Evolutionary conservation across 2,888 invertebrate species (phyloP).

Genomic region (Latheticus oryzae): DNA sequence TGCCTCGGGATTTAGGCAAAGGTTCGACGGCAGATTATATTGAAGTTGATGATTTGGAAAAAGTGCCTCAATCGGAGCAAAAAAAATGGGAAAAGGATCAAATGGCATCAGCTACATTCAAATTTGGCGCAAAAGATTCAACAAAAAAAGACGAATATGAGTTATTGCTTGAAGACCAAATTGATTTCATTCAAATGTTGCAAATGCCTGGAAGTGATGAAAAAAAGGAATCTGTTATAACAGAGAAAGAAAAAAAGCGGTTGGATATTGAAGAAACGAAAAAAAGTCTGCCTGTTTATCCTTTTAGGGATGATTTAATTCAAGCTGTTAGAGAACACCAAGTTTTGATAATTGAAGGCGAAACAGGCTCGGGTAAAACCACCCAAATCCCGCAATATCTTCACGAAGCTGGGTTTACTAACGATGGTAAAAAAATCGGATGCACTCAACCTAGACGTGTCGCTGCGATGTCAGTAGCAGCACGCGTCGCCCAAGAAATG

Average conservation of each 20-base stretch:
- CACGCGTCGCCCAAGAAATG: slow-evolving; percentile 98
- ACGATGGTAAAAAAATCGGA: slow-evolving; percentile 80
- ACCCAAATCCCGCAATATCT: slow-evolving; percentile 99
- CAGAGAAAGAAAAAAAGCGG: slow-evolving; percentile 78
- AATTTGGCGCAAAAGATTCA: slow-evolving; percentile 93
- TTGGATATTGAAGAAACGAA: slow-evolving; percentile 92
- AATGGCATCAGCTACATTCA: slow-evolving; percentile 90
- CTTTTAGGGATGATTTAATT: slow-evolving; percentile 89
- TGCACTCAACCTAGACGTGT: slow-evolving; percentile 98
- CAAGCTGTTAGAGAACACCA: slow-evolving; percentile 91
- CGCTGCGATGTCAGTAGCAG: slow-evolving; percentile 99
- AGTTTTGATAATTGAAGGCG: slow-evolving; percentile 94
- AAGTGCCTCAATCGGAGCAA: slow-evolving; percentile 84
- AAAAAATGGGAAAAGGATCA: slow-evolving; percentile 98
- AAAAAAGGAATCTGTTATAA: slow-evolving; percentile 72
- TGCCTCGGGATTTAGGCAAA: slow-evolving; percentile 90
- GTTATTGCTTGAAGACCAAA: slow-evolving; percentile 93
- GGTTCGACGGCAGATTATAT: slow-evolving; percentile 79
- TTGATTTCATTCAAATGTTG: slow-evolving; percentile 95
- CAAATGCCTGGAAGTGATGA: slow-evolving; percentile 76
- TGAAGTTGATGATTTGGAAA: slow-evolving; percentile 89
- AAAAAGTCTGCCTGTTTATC: slow-evolving; percentile 92
- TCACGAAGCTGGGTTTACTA: slow-evolving; percentile 91
- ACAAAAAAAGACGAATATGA: slow-evolving; percentile 85
- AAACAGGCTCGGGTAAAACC: slow-evolving; percentile 99